phyloP scores from a whole-genome alignment of 1,140 invertebrate species.

The Sipha flava region DNA sequence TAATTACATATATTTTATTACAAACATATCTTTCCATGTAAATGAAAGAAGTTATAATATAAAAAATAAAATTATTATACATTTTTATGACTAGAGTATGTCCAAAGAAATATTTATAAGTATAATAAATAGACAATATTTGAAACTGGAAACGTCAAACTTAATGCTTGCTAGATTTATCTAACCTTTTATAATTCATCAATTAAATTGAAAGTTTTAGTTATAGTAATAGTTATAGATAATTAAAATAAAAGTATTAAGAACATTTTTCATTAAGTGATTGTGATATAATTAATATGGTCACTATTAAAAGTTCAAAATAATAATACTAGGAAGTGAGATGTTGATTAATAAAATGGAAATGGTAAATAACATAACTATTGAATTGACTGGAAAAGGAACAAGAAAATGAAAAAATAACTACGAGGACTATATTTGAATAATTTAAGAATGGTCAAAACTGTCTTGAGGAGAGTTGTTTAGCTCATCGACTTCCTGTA shows the following conservation, averaged over 20 bases:
- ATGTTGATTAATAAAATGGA: not conserved
- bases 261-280: not conserved
- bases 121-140: not conserved
- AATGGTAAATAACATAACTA: not conserved
- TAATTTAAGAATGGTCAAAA: not conserved
- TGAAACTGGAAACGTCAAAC: not conserved
- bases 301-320: not conserved
- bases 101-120: not conserved
- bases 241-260: no score
- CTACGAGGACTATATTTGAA: not conserved
- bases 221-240: not conserved
- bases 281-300: not conserved
- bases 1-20: not conserved
- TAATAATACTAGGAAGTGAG: not conserved
- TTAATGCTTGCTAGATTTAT: not conserved
- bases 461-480: constrained; percentile 16
- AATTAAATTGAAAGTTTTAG: not conserved
- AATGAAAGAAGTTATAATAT: not conserved
- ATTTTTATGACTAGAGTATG: not conserved
- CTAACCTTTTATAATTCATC: not conserved
- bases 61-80: not conserved
- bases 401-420: not conserved
- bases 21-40: not conserved
- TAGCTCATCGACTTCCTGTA: constrained; percentile 48
- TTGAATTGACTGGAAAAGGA: not conserved